Conservation (phyloP, 1,140 invertebrate genomes). For the Ceratina japonica region DNA sequence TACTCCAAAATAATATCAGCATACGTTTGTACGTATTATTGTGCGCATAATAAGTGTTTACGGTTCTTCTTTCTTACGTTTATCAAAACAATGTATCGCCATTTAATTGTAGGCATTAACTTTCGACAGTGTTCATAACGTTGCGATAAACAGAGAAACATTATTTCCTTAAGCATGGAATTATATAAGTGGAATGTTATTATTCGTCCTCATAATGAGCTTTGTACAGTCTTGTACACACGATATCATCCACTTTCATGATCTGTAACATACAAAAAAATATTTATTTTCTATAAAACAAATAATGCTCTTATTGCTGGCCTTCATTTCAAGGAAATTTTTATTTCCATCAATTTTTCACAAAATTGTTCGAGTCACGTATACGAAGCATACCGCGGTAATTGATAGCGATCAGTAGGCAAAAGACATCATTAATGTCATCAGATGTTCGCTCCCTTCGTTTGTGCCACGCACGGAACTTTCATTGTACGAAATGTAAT, state of each 20-base stretch:
- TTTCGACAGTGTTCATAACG: neutral
- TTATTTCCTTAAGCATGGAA: neutral
- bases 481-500: conserved; percentile 32
- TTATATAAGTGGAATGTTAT: conserved; percentile 3
- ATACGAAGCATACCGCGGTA: conserved; percentile 49
- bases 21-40: conserved; percentile 7
- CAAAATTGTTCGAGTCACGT: conserved; percentile 60
- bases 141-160: neutral
- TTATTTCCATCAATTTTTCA: neutral
- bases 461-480: conserved; percentile 18
- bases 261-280: conserved; percentile 78
- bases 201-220: conserved; percentile 78
- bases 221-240: conserved; percentile 87
- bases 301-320: neutral
- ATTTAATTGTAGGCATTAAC: neutral
- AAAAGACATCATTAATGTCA: conserved; percentile 39
- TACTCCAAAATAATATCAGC: conserved; percentile 19
- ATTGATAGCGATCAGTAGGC: conserved; percentile 68
- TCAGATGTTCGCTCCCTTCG: conserved; percentile 46
- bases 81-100: conserved; percentile 8
- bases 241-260: conserved; percentile 85
- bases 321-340: too few relatives aligned
- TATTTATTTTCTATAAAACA: neutral
- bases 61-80: conserved; percentile 24
- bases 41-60: conserved; percentile 13